Base-by-base conservation (phyloP, 1,140 invertebrate genomes). In the Drosophila tani region DNA sequence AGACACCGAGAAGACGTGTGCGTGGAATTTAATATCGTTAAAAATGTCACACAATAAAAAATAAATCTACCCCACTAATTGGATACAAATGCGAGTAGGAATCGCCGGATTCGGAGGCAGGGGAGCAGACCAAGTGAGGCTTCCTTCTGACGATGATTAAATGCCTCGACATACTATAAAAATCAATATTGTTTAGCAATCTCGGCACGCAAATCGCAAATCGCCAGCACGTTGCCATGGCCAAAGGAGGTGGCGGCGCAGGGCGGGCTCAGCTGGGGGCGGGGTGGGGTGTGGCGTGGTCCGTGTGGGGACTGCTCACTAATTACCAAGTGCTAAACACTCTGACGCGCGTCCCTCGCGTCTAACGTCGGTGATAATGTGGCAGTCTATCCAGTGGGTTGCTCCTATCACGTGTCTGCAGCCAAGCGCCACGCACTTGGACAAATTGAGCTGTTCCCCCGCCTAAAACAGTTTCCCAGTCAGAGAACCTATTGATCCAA, bases 161-260 rank as follows among this genome's bases (percentile, higher is more conserved):
- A 87, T 69, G 68, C 76, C 58, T 64, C 43, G 40, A 55, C 73
- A 51, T 68, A 57, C 45, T 67, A 79, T 55, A 49, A 66, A 84
- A 87, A 83, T 87, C 77, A 81, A 87, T 87, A 83, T 84, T 78
- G 73, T 59, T 83, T 66, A 83, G 79, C 56, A 86, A 79, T 86
- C 79, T 69, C 65, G 49, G 64, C 82, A 86, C 81, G 84, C 83
- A 87, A 87, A 81, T 79, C 70, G 79, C 82, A 85, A 84, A 81
- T 74, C 55, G 50, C 53, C 73, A 69, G 75, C 71, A 68, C 76
- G 82, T 85, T 85, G 82, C 62, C 69, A 59, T 58, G 74, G 67
- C 35, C 46, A 46, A 21, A 46, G 40, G 6, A 60, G 70, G 21
- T 27, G 59, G 45, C 21, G 38, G 32, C 21, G 46, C 24, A 38